Percentiles rank a stretch among this genome's conserved stretches.
Evolutionary conservation across 2,113 vertebrate genomes (phyloP).

Genomic region (Lepus timidus): DNA sequence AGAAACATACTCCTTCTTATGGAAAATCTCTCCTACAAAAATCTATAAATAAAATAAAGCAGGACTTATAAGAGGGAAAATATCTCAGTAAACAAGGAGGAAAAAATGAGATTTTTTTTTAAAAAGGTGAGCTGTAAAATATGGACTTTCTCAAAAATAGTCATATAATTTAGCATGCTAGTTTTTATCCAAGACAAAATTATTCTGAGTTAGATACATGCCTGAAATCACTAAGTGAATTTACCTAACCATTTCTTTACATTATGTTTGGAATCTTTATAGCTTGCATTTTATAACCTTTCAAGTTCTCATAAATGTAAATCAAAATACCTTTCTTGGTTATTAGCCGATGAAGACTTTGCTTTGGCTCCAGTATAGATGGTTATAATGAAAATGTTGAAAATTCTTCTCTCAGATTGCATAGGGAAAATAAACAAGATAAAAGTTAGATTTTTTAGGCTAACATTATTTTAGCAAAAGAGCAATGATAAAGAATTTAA

Average conservation of each 20-base stretch:
- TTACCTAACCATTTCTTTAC: slow-evolving; percentile 42
- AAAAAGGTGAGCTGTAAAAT: slow-evolving; percentile 29
- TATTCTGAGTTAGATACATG: slow-evolving; percentile 1
- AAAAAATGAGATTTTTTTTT: not conserved
- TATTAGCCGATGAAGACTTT: slow-evolving; percentile 29
- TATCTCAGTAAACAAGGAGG: not conserved
- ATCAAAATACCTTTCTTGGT: slow-evolving; percentile 39
- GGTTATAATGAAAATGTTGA: slow-evolving; percentile 42
- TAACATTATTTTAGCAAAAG: slow-evolving; percentile 30
- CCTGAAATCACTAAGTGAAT: not conserved
- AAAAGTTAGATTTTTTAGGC: slow-evolving; percentile 12
- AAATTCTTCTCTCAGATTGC: slow-evolving; percentile 46
- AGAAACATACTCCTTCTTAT: slow-evolving; percentile 28
- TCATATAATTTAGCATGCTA: slow-evolving; percentile 22
- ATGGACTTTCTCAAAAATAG: not conserved
- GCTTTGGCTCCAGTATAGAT: slow-evolving; percentile 31
- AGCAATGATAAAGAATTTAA: slow-evolving; percentile 14
- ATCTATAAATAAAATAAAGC: slow-evolving; percentile 12
- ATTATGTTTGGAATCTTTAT: slow-evolving; percentile 23
- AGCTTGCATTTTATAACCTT: slow-evolving; percentile 35
- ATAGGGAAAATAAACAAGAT: not conserved
- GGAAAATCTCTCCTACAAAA: slow-evolving; percentile 23
- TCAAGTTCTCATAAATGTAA: slow-evolving; percentile 51
- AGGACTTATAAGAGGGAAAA: not conserved
- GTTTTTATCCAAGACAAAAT: slow-evolving; percentile 47